Base-by-base conservation (phyloP, 2,888 invertebrate species). In the Muschampia plurimacula region DNA sequence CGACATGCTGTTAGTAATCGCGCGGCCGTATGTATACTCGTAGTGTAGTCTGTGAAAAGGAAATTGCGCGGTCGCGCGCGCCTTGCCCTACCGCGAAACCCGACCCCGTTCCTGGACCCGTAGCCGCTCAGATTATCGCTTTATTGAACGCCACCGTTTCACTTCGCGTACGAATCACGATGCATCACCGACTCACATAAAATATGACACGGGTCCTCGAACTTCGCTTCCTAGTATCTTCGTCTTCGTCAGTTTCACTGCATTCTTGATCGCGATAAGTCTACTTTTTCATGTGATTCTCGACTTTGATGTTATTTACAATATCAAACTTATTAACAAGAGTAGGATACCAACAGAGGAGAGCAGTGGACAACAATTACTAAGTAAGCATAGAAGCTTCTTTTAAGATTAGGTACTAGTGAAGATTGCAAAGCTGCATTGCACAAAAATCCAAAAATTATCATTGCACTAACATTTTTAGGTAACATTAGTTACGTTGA, bases 21-120 rank as follows among this genome's bases (percentile, higher is more conserved):
- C 66, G 66, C 66, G 66, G 41, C 39, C 71, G 49, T 71, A 71
- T 28, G 32, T 44, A 65, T 65, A 66, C 36, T 60, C 44, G 1
- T 49, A 62, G 63, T 63, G 36, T 15, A 44, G 41, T 15, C 15
- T 22, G 72, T 55, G 74, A 81, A 80, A 80, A 80, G 78, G 84
- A 89, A 90, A 92, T 90, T 90, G 89, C 87, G 89, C 88, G 86
- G 85, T 86, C 84, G 89, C 89, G 89, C 90, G 87, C 90, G 86
- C 89, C 87, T 85, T 81, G 77, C 74, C 75, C 77, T 78, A 87
- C 91, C 89, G 88, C 89, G 91, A 87, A 91, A 92, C 83, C 77
- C 83, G 90, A 92, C 80, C 77, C 84, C 79, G 65, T 73, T 62
- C 72, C 67, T 59, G 72, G 77, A 75, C 74, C 66, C 74, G 75